These are phyloP conservation scores for Eupsilia transversa DNA, from an alignment of 2,888 invertebrate genomes.

Conservation along the genomic window DNA sequence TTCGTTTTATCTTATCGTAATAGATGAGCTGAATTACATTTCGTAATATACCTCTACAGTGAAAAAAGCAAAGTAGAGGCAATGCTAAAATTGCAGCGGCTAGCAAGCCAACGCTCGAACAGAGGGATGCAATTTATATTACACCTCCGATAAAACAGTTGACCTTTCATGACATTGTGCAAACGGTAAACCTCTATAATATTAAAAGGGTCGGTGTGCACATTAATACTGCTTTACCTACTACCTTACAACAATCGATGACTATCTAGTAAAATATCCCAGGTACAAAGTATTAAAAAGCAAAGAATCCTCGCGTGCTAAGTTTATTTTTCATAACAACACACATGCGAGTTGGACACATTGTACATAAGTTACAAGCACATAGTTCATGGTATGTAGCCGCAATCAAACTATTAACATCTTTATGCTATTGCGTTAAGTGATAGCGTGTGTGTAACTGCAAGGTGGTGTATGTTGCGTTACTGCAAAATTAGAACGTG, in stretches of 20 bases:
- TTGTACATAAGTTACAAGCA: conserved; percentile 48
- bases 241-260: conserved; percentile 18
- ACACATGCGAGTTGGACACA: conserved; percentile 57
- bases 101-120: not conserved
- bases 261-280: conserved; percentile 26
- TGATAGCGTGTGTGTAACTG: conserved; percentile 63
- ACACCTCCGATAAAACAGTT: not conserved
- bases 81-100: not conserved
- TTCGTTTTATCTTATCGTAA: conserved; percentile 18
- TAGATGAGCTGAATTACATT: conserved; percentile 20
- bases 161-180: conserved; percentile 9
- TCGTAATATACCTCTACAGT: conserved; percentile 9
- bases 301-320: conserved; percentile 61
- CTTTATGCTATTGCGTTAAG: conserved; percentile 76
- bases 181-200: conserved; percentile 1
- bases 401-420: conserved; percentile 68
- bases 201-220: not conserved
- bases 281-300: conserved; percentile 52
- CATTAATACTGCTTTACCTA: conserved; percentile 11
- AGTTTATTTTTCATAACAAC: conserved; percentile 62
- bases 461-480: conserved; percentile 58
- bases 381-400: conserved; percentile 54
- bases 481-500: conserved; percentile 56
- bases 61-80: not conserved
- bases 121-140: conserved; percentile 1